Base-by-base conservation (phyloP, 2,797 vertebrate genomes). In the Dicrostonyx torquatus region DNA sequence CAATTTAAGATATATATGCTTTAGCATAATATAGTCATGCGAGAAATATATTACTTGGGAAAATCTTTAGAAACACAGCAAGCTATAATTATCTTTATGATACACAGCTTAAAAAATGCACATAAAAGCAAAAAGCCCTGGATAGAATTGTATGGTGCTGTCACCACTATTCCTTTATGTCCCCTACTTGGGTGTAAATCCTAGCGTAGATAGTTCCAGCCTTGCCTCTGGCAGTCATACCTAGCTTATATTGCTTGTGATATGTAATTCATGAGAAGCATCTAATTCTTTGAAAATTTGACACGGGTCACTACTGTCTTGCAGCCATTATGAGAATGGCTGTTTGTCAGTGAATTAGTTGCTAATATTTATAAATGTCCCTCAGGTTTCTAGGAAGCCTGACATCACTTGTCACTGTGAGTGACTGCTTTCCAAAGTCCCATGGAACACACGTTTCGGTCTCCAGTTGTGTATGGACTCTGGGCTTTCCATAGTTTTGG, bases 71-170 rank as follows among this genome's bases (percentile, higher is more conserved):
- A 73, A 85, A 43, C 60, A 72, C 24, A 91, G 31, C 60, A 88
- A 88, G 15, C 55, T 94, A 6, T 90, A 83, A 91, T 94, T 84
- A 87, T 91, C 93, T 96, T 95, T n/a, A 73, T 77, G 62, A 76
- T 86, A 73, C 18, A 43, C 90, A 76, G 88, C 76, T 34, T 87
- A 37, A 84, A 48, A 62, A 88, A 29, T 70, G 94, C 43, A 60
- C 83, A 37, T 6, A 43, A 26, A 84, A 31, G 24, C 50, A n/a
- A 50, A 82, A 87, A 31, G 5, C 5, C 37, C 20, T 48, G 26
- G 50, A 20, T 91, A 68, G 73, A 88, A 13, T 55, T 29, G 2
- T 48, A 18, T 62, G 4, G 6, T 48, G n/a, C 12, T 37, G 13
- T 80, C 6, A 10, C 31, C 53, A 12, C 24, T 58, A 3, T 75